Evolutionary conservation across 2,113 vertebrate species (phyloP).

Genomic region (Talpa occidentalis): DNA sequence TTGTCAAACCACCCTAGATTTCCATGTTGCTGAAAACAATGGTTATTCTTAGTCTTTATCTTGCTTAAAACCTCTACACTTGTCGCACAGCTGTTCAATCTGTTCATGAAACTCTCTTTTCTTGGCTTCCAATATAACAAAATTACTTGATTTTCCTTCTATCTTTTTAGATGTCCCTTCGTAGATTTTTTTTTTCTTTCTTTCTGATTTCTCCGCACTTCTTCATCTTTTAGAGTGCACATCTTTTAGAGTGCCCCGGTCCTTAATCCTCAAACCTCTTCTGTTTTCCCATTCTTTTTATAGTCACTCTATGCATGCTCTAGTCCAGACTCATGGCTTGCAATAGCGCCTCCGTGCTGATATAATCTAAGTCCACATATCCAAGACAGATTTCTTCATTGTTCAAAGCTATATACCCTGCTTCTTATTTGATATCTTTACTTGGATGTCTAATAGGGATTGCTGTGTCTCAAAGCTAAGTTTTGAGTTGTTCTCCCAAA

Average conservation of each 20-base stretch:
- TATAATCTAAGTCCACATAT: not conserved
- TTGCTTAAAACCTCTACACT: constrained; percentile 37
- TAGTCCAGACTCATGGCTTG: not conserved
- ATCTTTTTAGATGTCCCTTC: not conserved
- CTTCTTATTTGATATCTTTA: not conserved
- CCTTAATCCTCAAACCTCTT: not conserved
- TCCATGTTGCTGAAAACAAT: not conserved
- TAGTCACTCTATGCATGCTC: not conserved
- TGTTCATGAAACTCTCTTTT: not conserved
- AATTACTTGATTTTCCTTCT: not conserved
- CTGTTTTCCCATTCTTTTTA: not conserved
- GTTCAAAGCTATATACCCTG: not conserved
- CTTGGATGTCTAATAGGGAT: not conserved
- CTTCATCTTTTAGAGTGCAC: not conserved
- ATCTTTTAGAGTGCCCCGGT: not conserved
- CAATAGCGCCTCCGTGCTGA: not conserved
- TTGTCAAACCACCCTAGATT: constrained; percentile 39
- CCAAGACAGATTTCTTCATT: not conserved
- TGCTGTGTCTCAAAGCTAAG: not conserved
- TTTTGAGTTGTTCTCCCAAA: not conserved
- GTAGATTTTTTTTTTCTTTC: not conserved
- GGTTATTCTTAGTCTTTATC: not conserved
- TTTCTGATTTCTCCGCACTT: not conserved
- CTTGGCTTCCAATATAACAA: not conserved
- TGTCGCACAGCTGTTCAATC: not conserved